Evolutionary conservation across 2,888 invertebrate species (phyloP), one percentile per base, ranked within the genome.

Genomic region (Coleophora deauratella): DNA sequence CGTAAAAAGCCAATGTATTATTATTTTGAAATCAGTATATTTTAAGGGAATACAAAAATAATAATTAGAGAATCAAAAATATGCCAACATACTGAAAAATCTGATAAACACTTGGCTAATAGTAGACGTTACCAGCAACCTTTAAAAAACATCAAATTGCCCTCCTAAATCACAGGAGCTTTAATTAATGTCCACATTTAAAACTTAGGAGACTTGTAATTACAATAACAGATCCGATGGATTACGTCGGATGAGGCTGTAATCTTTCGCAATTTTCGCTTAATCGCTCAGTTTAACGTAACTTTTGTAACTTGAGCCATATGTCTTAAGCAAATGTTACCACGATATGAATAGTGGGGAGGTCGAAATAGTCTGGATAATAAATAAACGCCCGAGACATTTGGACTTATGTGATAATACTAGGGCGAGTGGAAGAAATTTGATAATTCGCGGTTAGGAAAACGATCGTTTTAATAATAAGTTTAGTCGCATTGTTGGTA

Each of bases 401-500:
- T 81, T 78, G 78, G 78, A 79, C 79, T 77, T 79, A 80, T 82
- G 77, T 79, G 81, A 79, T 84, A 82, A 82, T 82, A 55, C 72
- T 79, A 81, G 78, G 79, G 79, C 72, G 66, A 75, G 41, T 66
- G 63, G 59, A 72, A 72, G 80, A 82, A 81, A 84, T 84, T 82
- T 79, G 84, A 84, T 85, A 84, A 85, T 85, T 78, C 77, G 72
- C 74, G 80, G 84, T 81, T 82, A 74, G 72, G 62, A 61, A 74
- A 80, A 78, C 74, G 80, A 74, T 76, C 74, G 62, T 77, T 82
- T 84, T 84, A 82, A 84, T 84, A 79, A 84, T 74, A 75, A 78
- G 14, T 70, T 70, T 68, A 58, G 72, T 72, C 70, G 67, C 67
- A 73, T 78, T 73, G 77, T 72, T 75, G 72, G 63, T 70, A 67